Percentiles rank a stretch among this genome's conserved stretches.
Conservation (phyloP, 2,888 invertebrate genomes). For the Pecten maximus region DNA sequence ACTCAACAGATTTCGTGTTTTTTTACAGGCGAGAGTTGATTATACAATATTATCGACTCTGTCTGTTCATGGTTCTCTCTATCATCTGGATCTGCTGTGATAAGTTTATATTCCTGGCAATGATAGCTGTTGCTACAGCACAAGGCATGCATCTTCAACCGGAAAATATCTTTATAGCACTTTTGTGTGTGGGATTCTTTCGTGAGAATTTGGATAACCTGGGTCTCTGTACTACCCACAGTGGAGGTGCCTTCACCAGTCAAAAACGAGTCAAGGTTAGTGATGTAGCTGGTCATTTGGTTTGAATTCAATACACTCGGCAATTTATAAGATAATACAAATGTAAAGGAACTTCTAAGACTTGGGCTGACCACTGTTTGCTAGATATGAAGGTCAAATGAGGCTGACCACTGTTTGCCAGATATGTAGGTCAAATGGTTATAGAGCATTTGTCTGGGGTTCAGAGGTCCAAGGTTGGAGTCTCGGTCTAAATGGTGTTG, state of each 20-base stretch:
- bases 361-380: too few relatives aligned
- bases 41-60: background rate
- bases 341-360: too few relatives aligned
- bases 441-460: too few relatives aligned
- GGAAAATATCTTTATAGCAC: background rate
- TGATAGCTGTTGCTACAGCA: background rate
- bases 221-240: background rate
- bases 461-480: too few relatives aligned
- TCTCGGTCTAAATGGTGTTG: too few relatives aligned
- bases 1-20: background rate
- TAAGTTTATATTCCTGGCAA: constrained; percentile 6
- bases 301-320: too few relatives aligned
- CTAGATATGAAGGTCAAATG: too few relatives aligned
- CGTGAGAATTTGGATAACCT: background rate
- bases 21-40: background rate
- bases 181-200: background rate
- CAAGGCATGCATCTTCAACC: background rate
- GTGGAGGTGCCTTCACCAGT: background rate
- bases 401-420: too few relatives aligned
- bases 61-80: background rate
- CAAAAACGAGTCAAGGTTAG: background rate
- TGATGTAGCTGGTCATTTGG: background rate
- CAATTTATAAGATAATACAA: too few relatives aligned
- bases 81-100: background rate
- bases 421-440: too few relatives aligned